Conservation (phyloP, 2,888 invertebrate genomes). For the Ellobium chinense region DNA sequence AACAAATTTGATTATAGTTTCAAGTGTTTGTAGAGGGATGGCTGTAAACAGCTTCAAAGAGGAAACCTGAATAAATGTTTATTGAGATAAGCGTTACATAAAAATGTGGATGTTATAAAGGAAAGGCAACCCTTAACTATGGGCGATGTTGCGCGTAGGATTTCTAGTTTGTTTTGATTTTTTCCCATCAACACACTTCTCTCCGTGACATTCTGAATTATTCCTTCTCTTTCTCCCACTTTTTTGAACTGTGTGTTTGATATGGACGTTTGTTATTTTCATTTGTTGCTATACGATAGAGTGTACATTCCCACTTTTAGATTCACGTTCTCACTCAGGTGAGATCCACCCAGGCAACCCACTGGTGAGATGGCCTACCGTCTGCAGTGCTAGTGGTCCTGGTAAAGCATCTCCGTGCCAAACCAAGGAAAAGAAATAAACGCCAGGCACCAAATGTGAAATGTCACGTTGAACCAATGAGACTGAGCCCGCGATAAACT, state of each 20-base stretch:
- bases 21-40: neutral
- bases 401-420: neutral
- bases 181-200: too few species aligned
- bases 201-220: too few species aligned
- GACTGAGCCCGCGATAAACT: conserved; percentile 15
- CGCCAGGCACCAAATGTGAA: conserved; percentile 29
- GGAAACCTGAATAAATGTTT: neutral
- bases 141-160: too few species aligned
- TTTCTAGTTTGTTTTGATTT: too few species aligned
- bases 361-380: neutral
- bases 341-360: too few species aligned
- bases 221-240: too few species aligned
- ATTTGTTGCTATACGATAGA: too few species aligned
- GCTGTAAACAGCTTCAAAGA: neutral
- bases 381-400: neutral
- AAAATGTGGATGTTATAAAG: neutral
- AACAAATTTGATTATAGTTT: conserved; percentile 4
- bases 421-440: conserved; percentile 1
- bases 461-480: conserved; percentile 37
- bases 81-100: neutral
- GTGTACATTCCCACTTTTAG: too few species aligned
- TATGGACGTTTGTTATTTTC: too few species aligned
- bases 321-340: too few species aligned
- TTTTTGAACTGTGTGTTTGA: too few species aligned
- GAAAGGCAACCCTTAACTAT: too few species aligned